phyloP scores from a whole-genome alignment of 2,797 vertebrate species.

The Rallus crepitans region DNA sequence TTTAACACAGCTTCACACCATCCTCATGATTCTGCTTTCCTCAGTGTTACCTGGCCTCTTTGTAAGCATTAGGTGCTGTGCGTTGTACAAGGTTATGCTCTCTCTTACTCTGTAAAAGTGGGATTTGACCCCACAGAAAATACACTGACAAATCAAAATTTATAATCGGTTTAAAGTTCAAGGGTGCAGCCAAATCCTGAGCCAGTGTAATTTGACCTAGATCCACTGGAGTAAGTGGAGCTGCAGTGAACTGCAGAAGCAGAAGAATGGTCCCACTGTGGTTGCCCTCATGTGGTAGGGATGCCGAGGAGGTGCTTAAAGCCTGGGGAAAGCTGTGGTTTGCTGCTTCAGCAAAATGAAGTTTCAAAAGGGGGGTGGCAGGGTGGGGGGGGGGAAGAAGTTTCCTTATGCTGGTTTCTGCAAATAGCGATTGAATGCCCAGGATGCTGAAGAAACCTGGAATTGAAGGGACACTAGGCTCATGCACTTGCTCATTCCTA shows the following conservation, averaged over 20 bases:
- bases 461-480: not conserved
- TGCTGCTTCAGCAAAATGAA: not conserved
- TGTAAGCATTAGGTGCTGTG: not conserved
- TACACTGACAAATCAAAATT: conserved; percentile 62
- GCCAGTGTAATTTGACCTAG: conserved; percentile 61
- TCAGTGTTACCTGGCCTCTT: not conserved
- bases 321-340: not conserved
- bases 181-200: conserved; percentile 60
- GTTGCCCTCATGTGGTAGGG: not conserved
- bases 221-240: conserved; percentile 17
- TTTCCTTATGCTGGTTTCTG: not conserved
- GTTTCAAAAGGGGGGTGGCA: not conserved
- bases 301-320: not conserved
- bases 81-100: not conserved
- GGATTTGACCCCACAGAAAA: conserved; percentile 46
- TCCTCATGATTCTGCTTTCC: not conserved
- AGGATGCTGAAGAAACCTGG: not conserved
- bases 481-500: not conserved
- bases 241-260: not conserved
- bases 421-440: not conserved
- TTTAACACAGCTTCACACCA: rapidly evolving
- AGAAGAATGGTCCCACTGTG: not conserved
- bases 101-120: not conserved
- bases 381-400: too few relatives aligned
- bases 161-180: conserved; percentile 68